Evolutionary conservation across 1,140 invertebrate species (phyloP), one percentile per base, ranked within the genome.

Genomic region (Daktulosphaira vitifoliae): DNA sequence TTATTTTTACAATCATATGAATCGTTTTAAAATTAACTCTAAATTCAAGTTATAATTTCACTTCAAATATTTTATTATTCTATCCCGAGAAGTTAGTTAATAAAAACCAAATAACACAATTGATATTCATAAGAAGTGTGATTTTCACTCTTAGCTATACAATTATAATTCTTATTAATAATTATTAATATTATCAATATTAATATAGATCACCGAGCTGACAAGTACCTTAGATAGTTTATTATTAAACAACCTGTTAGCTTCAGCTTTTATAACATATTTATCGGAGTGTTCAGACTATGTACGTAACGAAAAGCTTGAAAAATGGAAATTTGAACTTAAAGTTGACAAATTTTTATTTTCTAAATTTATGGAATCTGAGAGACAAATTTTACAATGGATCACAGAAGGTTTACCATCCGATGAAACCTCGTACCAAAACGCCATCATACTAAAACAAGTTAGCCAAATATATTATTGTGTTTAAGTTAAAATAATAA

Each of bases 341-440:
- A 77, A 78, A 22, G 70, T 78, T 0, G 65, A 75, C 18, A 49
- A 71, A 1, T 90, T 91, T 76, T 82, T 85, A 62, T 74, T 90
- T 7, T 77, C 81, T n/a, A 78, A 81, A 50, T 90, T 89, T 71
- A 74, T 91, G 29, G 81, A 82, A 29, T 74, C 72, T 0, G 88
- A 95, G 72, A 82, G 87, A 67, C 88, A 93, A 69, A 81, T 89
- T 67, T 72, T 96, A 9, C 82, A 85, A 62, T 98, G 93, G 93
- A 86, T 88, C 69, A 81, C 82, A 3, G 85, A 92, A 72, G 91
- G 92, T 1, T 76, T 97, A 2, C 85, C 91, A 0, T 82, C 84
- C 3, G 89, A 92, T 77, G 79, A 81, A 48, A 76, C 89, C 8
- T 88, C 88, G 16, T 74, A 89, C 54, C 87, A 93, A 76, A 94